Percentiles rank a stretch among this genome's conserved stretches.
Conservation (phyloP, 53 echinoderm and acorn worm species). For the Arbacia lixula region DNA sequence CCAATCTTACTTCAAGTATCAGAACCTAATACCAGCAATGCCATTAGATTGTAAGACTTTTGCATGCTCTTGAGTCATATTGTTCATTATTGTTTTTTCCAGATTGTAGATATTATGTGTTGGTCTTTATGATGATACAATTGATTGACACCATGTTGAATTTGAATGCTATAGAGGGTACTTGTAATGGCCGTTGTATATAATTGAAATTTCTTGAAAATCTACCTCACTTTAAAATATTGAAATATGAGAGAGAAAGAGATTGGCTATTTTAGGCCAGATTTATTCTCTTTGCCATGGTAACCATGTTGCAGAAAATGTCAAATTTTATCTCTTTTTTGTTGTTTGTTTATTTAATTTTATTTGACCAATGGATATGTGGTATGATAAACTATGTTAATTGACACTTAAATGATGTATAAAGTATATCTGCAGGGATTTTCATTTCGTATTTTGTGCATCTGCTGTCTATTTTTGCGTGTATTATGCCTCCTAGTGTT, state of each 20-base stretch:
- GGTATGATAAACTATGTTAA: constrained; percentile 10
- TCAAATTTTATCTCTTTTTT: background rate
- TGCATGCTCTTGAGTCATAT: no score
- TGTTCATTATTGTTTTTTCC: no score
- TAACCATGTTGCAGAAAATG: background rate
- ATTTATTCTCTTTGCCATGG: constrained; percentile 22
- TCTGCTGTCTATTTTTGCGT: background rate
- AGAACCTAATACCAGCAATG: no score
- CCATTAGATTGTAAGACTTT: no score
- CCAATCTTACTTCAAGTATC: no score
- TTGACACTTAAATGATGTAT: background rate
- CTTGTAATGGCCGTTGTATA: constrained; percentile 35
- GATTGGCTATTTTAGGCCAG: background rate
- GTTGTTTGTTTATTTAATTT: constrained; percentile 6
- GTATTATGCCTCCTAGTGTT: background rate
- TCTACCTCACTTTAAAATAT: constrained; percentile 36
- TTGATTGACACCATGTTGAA: no score
- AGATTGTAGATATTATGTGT: no score
- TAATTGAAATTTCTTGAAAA: constrained; percentile 41
- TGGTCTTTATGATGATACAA: no score
- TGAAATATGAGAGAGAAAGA: constrained; percentile 29
- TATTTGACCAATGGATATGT: background rate
- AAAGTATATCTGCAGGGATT: constrained; percentile 28
- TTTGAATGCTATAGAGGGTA: constrained; percentile 39
- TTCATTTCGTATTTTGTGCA: background rate